Conservation (phyloP, 2,888 invertebrate genomes). For the Mythimna loreyi region DNA sequence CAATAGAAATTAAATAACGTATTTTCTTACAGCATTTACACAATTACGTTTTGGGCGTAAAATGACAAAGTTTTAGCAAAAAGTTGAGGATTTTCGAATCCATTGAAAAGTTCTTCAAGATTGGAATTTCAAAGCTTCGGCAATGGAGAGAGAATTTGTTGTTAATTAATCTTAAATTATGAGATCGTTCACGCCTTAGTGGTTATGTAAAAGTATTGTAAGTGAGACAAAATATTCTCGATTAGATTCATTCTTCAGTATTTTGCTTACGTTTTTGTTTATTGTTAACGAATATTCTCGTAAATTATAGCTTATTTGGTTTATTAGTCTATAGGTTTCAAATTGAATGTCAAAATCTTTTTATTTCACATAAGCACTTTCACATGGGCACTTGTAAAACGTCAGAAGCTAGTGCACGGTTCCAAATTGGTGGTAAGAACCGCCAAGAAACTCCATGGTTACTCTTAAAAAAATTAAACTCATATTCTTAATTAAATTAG, state of each 20-base stretch:
- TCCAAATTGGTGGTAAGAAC: too few relatives aligned
- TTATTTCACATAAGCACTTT: too few relatives aligned
- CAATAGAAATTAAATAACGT: slow-evolving; percentile 64
- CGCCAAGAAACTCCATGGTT: too few relatives aligned
- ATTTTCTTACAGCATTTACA: slow-evolving; percentile 59
- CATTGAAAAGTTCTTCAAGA: slow-evolving; percentile 63
- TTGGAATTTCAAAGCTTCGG: slow-evolving; percentile 58
- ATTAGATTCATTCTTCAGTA: slow-evolving; percentile 24
- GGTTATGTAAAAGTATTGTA: slow-evolving; percentile 43
- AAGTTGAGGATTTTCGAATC: slow-evolving; percentile 59
- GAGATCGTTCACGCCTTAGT: slow-evolving; percentile 55
- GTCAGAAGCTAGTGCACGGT: too few relatives aligned
- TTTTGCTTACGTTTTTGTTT: slow-evolving; percentile 18
- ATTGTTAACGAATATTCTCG: neutral
- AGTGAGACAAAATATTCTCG: slow-evolving; percentile 14
- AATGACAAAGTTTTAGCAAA: slow-evolving; percentile 64
- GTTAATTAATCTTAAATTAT: slow-evolving; percentile 61
- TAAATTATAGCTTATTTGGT: too few relatives aligned
- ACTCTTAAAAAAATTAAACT: too few relatives aligned
- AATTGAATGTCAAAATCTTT: too few relatives aligned
- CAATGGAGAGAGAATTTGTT: slow-evolving; percentile 54
- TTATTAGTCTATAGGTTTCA: too few relatives aligned
- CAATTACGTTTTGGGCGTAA: slow-evolving; percentile 58
- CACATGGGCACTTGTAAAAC: too few relatives aligned
- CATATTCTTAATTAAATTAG: too few relatives aligned